Percentiles rank a stretch among this genome's conserved stretches.
These are phyloP conservation scores for Prinia subflava DNA, from an alignment of 2,113 vertebrate genomes.

Conservation along the genomic window DNA sequence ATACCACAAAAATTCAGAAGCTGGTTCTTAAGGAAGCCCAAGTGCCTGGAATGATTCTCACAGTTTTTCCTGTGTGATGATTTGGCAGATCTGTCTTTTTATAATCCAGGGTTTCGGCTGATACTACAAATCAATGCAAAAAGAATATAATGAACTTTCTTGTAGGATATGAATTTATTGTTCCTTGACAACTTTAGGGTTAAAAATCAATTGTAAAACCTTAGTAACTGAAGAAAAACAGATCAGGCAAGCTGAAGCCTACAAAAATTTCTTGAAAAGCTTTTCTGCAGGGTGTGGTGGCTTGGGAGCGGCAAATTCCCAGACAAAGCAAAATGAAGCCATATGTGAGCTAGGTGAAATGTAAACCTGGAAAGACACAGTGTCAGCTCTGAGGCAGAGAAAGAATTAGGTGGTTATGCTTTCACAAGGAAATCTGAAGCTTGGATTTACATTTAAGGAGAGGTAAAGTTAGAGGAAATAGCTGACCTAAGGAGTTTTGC, in stretches of 20 bases:
- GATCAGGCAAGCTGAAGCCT: neutral
- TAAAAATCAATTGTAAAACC: slow-evolving; percentile 1
- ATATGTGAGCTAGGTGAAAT: slow-evolving; percentile 57
- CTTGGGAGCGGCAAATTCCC: slow-evolving; percentile 49
- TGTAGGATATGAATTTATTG: neutral
- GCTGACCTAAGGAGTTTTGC: neutral
- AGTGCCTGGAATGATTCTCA: neutral
- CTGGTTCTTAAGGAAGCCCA: neutral
- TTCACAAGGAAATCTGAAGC: slow-evolving; percentile 40
- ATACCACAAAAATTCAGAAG: neutral
- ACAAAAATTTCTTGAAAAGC: slow-evolving; percentile 9
- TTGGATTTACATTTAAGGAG: neutral
- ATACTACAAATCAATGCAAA: neutral
- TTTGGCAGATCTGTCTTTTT: neutral
- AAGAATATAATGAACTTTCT: neutral
- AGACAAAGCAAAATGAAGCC: slow-evolving; percentile 56
- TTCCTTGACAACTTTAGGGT: neutral
- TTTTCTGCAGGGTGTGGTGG: slow-evolving; percentile 39
- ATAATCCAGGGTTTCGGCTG: neutral
- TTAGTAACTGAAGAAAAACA: neutral
- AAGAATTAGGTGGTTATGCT: slow-evolving; percentile 26
- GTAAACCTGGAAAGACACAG: slow-evolving; percentile 34
- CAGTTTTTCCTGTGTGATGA: neutral
- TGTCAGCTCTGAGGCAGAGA: neutral
- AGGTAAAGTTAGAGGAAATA: neutral